Conservation (phyloP, 1,140 invertebrate genomes). For the Pseudomyrmex gracilis region DNA sequence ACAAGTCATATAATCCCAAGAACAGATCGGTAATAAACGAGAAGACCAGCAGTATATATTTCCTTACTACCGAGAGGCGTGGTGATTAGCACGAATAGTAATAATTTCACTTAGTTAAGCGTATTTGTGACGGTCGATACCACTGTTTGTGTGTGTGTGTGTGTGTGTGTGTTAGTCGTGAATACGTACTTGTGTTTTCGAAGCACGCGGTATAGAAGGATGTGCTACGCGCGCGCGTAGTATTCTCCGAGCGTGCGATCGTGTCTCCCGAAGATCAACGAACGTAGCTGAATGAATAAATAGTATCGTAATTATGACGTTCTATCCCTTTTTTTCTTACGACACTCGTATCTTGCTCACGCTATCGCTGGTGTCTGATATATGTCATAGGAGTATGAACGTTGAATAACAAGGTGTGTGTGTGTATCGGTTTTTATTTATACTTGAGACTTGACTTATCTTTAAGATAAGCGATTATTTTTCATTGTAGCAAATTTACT, state of each 20-base stretch:
- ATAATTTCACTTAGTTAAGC: slow-evolving; percentile 44
- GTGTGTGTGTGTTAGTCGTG: too few relatives aligned
- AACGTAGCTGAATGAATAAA: neutral
- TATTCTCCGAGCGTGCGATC: neutral
- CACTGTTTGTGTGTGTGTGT: neutral
- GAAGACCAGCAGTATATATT: slow-evolving; percentile 16
- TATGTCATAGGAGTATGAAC: neutral
- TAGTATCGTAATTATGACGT: neutral
- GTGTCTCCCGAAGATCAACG: slow-evolving; percentile 1
- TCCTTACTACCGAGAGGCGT: slow-evolving; percentile 7
- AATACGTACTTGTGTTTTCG: slow-evolving; percentile 1
- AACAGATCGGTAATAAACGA: slow-evolving; percentile 1
- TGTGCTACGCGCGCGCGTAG: neutral
- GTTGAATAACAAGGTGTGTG: too few relatives aligned
- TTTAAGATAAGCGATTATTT: slow-evolving; percentile 7
- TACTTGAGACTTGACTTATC: slow-evolving; percentile 32
- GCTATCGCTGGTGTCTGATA: slow-evolving; percentile 15
- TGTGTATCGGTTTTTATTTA: neutral
- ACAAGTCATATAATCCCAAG: slow-evolving; percentile 47
- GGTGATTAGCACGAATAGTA: slow-evolving; percentile 47
- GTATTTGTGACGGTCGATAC: neutral
- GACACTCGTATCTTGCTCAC: neutral
- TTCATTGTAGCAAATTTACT: neutral
- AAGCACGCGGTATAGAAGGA: slow-evolving; percentile 28
- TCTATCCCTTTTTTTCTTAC: neutral